phyloP scores from a whole-genome alignment of 2,888 invertebrate species.

The Gasteruption jaculator region DNA sequence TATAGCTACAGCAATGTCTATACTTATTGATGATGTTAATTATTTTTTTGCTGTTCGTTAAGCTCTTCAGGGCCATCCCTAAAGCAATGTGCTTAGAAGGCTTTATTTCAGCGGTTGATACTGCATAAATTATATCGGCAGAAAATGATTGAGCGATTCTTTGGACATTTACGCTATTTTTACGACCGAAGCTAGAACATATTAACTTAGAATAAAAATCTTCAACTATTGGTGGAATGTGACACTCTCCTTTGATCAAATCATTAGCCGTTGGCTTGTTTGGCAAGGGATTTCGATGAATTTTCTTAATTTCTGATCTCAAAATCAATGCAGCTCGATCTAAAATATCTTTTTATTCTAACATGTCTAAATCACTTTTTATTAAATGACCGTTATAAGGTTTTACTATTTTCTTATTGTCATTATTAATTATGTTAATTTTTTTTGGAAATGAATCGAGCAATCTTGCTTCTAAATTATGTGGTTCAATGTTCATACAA shows the following conservation, averaged over 20 bases:
- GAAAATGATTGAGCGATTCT: slow-evolving; percentile 16
- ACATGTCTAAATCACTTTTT: slow-evolving; percentile 17
- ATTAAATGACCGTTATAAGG: slow-evolving; percentile 19
- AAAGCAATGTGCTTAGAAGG: slow-evolving; percentile 31
- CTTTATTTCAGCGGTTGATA: slow-evolving; percentile 27
- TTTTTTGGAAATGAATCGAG: slow-evolving; percentile 14
- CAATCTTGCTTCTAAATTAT: slow-evolving; percentile 18
- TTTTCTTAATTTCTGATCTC: slow-evolving; percentile 19
- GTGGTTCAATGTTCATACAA: slow-evolving; percentile 10
- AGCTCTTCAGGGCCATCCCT: slow-evolving; percentile 31
- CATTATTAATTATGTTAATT: slow-evolving; percentile 11
- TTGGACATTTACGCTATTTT: slow-evolving; percentile 11
- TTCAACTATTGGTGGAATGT: slow-evolving; percentile 10
- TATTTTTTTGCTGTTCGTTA: slow-evolving; percentile 29
- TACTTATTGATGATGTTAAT: slow-evolving; percentile 30
- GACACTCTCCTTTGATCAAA: slow-evolving; percentile 23
- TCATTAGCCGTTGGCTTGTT: slow-evolving; percentile 17
- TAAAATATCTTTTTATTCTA: slow-evolving; percentile 19
- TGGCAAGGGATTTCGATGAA: slow-evolving; percentile 16
- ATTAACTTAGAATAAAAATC: slow-evolving; percentile 21
- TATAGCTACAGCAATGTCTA: slow-evolving; percentile 31
- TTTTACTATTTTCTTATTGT: slow-evolving; percentile 19
- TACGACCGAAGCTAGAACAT: slow-evolving; percentile 16
- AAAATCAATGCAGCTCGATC: slow-evolving; percentile 21
- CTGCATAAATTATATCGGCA: slow-evolving; percentile 25